phyloP scores from a whole-genome alignment of 2,797 vertebrate species.

The Melanotaenia maccullochi region DNA sequence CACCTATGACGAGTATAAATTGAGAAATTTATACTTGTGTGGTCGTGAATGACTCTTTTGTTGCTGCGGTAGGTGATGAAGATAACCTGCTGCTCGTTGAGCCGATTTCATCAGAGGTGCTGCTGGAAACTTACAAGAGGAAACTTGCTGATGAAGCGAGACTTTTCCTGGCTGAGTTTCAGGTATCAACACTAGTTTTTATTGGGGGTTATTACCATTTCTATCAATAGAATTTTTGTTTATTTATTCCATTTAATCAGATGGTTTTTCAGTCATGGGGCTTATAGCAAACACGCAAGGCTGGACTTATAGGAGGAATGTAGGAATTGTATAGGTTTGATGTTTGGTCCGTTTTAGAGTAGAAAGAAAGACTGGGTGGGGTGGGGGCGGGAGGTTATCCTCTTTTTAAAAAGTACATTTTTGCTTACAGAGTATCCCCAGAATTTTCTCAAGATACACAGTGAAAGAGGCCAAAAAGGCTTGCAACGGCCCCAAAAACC shows the following conservation, averaged over 20 bases:
- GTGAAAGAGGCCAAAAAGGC: slow-evolving; percentile 92
- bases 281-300: background rate
- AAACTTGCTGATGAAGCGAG: slow-evolving; percentile 94
- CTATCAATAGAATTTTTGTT: background rate
- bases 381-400: too few relatives aligned
- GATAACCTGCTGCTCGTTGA: slow-evolving; percentile 87
- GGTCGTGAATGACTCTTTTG: background rate
- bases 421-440: slow-evolving; percentile 90
- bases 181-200: slow-evolving; percentile 78
- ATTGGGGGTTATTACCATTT: background rate
- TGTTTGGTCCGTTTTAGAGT: background rate
- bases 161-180: slow-evolving; percentile 96
- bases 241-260: background rate
- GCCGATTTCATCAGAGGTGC: slow-evolving; percentile 86
- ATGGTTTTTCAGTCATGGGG: background rate
- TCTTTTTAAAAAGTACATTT: background rate
- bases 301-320: background rate
- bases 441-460: slow-evolving; percentile 88
- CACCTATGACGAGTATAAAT: background rate
- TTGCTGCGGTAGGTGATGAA: slow-evolving; percentile 83
- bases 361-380: background rate
- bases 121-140: slow-evolving; percentile 89
- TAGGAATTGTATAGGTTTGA: background rate
- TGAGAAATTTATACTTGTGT: background rate
- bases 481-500: slow-evolving; percentile 91